These are phyloP conservation scores for Zophobas morio DNA, from an alignment of 1,140 invertebrate species.

Conservation along the genomic window DNA sequence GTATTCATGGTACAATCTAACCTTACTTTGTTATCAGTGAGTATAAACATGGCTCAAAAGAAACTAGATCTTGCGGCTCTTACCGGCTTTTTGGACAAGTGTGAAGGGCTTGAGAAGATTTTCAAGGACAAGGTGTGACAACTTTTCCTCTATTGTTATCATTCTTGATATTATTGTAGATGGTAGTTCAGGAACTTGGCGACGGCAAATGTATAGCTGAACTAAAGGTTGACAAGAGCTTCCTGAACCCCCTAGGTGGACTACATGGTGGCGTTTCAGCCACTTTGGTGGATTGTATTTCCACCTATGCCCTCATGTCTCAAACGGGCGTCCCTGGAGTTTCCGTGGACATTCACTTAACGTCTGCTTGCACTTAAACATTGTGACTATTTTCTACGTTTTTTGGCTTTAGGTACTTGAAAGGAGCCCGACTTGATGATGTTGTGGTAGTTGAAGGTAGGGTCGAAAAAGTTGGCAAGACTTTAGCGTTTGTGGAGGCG, in stretches of 20 bases:
- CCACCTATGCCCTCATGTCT: constrained; percentile 83
- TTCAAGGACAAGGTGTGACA: too few relatives aligned
- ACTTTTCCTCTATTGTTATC: too few relatives aligned
- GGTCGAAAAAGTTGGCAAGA: constrained; percentile 83
- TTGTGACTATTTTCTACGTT: constrained; percentile 2
- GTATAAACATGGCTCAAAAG: too few relatives aligned
- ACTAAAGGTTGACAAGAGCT: constrained; percentile 82
- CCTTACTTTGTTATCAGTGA: too few relatives aligned
- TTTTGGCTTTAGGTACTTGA: constrained; percentile 75
- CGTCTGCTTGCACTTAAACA: constrained; percentile 70
- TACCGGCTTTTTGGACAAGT: too few relatives aligned
- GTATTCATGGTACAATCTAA: too few relatives aligned
- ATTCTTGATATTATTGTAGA: too few relatives aligned
- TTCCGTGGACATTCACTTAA: constrained; percentile 82
- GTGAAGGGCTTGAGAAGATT: too few relatives aligned
- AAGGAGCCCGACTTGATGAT: constrained; percentile 82
- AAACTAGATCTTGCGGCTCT: too few relatives aligned
- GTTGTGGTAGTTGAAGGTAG: constrained; percentile 84
- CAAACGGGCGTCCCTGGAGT: constrained; percentile 75
- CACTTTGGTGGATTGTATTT: constrained; percentile 86
- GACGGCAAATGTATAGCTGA: constrained; percentile 82
- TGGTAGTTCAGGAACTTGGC: too few relatives aligned
- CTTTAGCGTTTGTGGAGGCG: constrained; percentile 85
- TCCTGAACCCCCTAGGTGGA: constrained; percentile 81
- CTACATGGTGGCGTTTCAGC: constrained; percentile 90